A percentile compares a stretch with the other conserved stretches of the same genome.
Conservation (phyloP, 2,113 vertebrate genomes). For the Engraulis encrasicolus region DNA sequence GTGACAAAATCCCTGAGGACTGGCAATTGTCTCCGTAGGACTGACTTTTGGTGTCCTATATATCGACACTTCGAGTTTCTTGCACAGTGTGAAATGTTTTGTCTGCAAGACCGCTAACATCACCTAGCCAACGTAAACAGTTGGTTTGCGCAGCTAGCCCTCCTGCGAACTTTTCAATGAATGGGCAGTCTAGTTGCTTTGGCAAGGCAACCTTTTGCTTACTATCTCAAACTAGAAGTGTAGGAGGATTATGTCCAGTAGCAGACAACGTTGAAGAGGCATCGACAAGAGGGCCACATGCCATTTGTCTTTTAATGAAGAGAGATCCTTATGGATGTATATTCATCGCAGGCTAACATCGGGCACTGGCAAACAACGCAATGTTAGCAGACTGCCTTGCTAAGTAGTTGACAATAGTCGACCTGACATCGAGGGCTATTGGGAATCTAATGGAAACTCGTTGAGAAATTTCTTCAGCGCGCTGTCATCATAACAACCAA, state of each 20-base stretch:
- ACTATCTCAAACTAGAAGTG: background rate
- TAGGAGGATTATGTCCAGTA: background rate
- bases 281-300: background rate
- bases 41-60: background rate
- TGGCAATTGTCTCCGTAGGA: background rate
- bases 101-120: conserved; percentile 5
- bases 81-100: background rate
- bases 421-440: background rate
- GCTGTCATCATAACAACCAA: background rate
- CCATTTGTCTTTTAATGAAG: background rate
- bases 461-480: background rate
- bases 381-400: background rate
- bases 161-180: conserved; percentile 17
- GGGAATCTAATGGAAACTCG: conserved; percentile 8
- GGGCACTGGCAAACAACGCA: background rate
- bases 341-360: background rate
- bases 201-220: background rate
- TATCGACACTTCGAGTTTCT: background rate
- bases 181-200: background rate
- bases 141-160: background rate
- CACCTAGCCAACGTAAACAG: background rate
- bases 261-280: background rate
- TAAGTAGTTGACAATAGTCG: background rate
- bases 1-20: background rate
- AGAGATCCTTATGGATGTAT: background rate